Percentiles rank a stretch among this genome's conserved stretches.
phyloP scores from a whole-genome alignment of 1,140 invertebrate species.

The Drosophila murphyi region DNA sequence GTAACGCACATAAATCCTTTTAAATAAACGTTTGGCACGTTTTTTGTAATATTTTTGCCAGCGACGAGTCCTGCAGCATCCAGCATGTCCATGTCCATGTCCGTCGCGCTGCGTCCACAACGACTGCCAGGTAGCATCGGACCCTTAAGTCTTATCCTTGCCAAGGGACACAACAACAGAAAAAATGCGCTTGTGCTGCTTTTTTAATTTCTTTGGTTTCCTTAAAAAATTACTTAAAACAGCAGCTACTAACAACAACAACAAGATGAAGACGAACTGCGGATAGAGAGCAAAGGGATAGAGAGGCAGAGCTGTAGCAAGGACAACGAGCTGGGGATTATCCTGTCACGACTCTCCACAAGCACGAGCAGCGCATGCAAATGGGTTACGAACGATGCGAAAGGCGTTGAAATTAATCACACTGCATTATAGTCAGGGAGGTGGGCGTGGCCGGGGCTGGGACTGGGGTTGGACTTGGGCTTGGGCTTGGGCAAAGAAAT shows the following conservation, averaged over 20 bases:
- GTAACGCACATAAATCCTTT: constrained; percentile 83
- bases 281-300: background rate
- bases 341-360: constrained; percentile 67
- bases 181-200: background rate
- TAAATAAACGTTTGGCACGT: constrained; percentile 83
- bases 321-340: constrained; percentile 64
- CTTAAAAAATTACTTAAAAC: constrained; percentile 71
- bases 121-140: constrained; percentile 22
- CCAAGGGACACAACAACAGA: background rate
- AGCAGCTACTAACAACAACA: constrained; percentile 18
- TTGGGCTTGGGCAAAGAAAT: constrained; percentile 22
- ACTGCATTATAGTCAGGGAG: constrained; percentile 46
- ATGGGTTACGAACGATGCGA: constrained; percentile 37
- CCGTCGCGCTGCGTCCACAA: constrained; percentile 5
- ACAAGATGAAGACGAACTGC: constrained; percentile 1
- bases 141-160: constrained; percentile 46
- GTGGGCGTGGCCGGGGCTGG: constrained; percentile 9
- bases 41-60: constrained; percentile 77
- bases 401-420: constrained; percentile 74
- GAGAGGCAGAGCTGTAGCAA: background rate
- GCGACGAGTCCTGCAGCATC: constrained; percentile 10
- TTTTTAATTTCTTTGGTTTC: constrained; percentile 46
- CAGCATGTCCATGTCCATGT: constrained; percentile 9
- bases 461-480: background rate
- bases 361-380: constrained; percentile 59